Conservation (phyloP, 1,140 invertebrate species). For the Zaprionus davidi region DNA sequence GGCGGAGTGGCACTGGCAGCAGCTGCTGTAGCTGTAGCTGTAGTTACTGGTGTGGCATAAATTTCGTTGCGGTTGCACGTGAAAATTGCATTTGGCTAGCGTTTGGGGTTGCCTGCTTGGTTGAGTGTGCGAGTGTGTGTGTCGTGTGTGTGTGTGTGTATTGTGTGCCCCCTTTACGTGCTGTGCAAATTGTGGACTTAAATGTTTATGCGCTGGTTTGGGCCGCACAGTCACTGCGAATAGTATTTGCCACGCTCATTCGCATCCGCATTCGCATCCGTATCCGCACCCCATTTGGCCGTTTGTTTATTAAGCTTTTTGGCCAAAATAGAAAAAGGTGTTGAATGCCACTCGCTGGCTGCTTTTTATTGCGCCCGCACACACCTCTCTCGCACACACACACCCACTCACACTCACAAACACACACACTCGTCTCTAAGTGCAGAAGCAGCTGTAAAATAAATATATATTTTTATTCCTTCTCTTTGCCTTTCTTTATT, state of each 20-base stretch:
- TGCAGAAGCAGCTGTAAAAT: conserved; percentile 79
- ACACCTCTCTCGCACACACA: conserved; percentile 33
- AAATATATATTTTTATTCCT: conserved; percentile 81
- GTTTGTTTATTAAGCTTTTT: conserved; percentile 82
- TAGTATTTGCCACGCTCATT: conserved; percentile 22
- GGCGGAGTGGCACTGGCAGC: conserved; percentile 13
- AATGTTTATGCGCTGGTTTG: conserved; percentile 72
- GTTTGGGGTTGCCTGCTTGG: conserved; percentile 47
- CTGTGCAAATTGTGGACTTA: conserved; percentile 82
- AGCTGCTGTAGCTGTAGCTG: conserved; percentile 56
- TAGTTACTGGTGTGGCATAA: conserved; percentile 78
- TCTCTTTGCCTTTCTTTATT: conserved; percentile 52
- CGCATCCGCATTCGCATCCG: conserved; percentile 22
- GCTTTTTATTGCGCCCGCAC: conserved; percentile 70
- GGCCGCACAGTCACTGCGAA: conserved; percentile 44
- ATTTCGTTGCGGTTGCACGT: conserved; percentile 82
- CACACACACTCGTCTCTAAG: conserved; percentile 51
- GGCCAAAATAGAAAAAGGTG: conserved; percentile 69
- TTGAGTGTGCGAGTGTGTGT: conserved; percentile 22
- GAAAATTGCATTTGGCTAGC: conserved; percentile 80
- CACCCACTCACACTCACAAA: conserved; percentile 22
- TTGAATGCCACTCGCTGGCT: conserved; percentile 79
- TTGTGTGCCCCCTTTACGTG: conserved; percentile 46
- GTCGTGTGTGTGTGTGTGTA: conserved; percentile 32
- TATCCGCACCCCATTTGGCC: conserved; percentile 59